Evolutionary conservation across 2,797 vertebrate genomes (phyloP).

Genomic region (Geotrypetes seraphini): DNA sequence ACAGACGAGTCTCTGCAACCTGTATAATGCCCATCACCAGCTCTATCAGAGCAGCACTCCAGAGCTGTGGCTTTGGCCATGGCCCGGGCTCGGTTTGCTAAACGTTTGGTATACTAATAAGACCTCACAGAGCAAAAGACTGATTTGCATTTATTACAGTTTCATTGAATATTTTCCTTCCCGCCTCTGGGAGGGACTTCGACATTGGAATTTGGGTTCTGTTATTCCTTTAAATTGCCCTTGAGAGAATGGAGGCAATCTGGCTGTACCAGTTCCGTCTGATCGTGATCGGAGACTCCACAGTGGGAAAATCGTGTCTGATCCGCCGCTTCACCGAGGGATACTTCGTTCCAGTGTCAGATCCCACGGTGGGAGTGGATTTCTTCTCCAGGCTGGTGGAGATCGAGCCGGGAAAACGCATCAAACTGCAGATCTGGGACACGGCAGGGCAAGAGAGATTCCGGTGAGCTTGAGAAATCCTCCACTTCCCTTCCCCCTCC

Average conservation of each 20-base stretch:
- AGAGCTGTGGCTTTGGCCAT: background rate
- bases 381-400: slow-evolving; percentile 92
- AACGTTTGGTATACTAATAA: too few relatives aligned
- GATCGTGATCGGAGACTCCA: slow-evolving; percentile 91
- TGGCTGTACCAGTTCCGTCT: slow-evolving; percentile 94
- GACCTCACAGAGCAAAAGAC: too few relatives aligned
- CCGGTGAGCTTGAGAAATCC: too few relatives aligned
- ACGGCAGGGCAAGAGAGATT: slow-evolving; percentile 83
- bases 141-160: too few relatives aligned
- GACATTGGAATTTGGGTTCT: too few relatives aligned
- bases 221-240: too few relatives aligned
- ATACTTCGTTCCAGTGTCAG: slow-evolving; percentile 85
- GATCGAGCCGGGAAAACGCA: slow-evolving; percentile 86
- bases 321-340: slow-evolving; percentile 92
- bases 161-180: background rate
- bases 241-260: slow-evolving; percentile 92
- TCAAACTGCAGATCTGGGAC: slow-evolving; percentile 91
- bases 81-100: too few relatives aligned
- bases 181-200: too few relatives aligned
- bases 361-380: slow-evolving; percentile 91
- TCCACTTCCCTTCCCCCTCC: background rate
- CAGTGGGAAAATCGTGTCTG: slow-evolving; percentile 88
- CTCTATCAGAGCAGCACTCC: background rate
- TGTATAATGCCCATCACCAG: too few relatives aligned
- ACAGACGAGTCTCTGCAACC: too few relatives aligned